Conservation (phyloP, 2,888 invertebrate species). For the Cylloceria caligata region DNA sequence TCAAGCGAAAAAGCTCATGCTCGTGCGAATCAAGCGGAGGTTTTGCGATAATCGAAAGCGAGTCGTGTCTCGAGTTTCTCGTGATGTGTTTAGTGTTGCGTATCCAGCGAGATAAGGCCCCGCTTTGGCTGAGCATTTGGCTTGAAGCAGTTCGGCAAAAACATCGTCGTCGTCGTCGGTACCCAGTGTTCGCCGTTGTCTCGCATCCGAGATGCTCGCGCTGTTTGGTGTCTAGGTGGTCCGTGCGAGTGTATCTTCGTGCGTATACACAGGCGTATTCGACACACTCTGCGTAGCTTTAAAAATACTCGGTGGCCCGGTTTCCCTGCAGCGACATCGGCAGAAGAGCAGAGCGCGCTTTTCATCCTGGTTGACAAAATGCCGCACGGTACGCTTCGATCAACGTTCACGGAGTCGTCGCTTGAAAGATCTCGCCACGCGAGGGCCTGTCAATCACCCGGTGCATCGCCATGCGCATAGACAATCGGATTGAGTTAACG, state of each 20-base stretch:
- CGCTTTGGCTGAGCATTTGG: slow-evolving; percentile 31
- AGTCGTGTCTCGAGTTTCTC: background rate
- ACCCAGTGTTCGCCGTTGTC: slow-evolving; percentile 34
- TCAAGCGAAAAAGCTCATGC: slow-evolving; percentile 16
- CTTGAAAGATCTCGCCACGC: slow-evolving; percentile 14
- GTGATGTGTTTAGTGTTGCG: background rate
- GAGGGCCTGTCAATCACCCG: slow-evolving; percentile 43
- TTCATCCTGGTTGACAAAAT: slow-evolving; percentile 72
- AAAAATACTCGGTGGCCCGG: slow-evolving; percentile 77
- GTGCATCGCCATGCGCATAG: background rate
- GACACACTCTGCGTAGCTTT: slow-evolving; percentile 63
- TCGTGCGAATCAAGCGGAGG: background rate
- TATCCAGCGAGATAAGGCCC: slow-evolving; percentile 19
- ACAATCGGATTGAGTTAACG: background rate
- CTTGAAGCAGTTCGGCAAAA: slow-evolving; percentile 34
- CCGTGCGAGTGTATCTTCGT: slow-evolving; percentile 10
- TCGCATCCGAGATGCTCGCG: slow-evolving; percentile 19
- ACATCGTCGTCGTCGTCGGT: slow-evolving; percentile 14
- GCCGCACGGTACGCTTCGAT: slow-evolving; percentile 41
- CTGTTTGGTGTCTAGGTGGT: slow-evolving; percentile 49
- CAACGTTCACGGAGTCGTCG: slow-evolving; percentile 11
- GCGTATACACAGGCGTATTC: background rate
- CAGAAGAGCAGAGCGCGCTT: slow-evolving; percentile 35
- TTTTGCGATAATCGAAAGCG: slow-evolving; percentile 24
- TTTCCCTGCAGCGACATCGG: slow-evolving; percentile 67